phyloP scores from a whole-genome alignment of 2,797 vertebrate genomes.

The Lemur catta region DNA sequence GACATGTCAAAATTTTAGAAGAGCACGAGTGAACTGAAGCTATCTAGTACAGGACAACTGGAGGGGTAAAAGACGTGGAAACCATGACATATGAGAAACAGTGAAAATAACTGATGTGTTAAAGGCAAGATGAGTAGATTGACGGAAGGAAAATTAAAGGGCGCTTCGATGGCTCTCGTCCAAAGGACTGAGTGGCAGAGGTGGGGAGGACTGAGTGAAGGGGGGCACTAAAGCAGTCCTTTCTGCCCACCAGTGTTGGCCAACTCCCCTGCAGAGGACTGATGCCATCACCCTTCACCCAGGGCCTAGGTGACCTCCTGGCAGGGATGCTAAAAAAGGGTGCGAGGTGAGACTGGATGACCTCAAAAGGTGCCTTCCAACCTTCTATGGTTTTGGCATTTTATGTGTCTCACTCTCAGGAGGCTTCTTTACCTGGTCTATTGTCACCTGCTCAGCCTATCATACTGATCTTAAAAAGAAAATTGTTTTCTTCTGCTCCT shows the following conservation, averaged over 20 bases:
- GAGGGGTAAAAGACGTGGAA: not conserved
- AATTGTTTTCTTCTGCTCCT: not conserved
- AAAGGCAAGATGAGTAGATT: not conserved
- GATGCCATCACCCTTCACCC: not conserved
- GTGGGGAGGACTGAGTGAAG: not conserved
- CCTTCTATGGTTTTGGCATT: not conserved
- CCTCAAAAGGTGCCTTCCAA: not conserved
- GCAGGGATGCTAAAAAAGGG: not conserved
- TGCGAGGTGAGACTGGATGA: not conserved
- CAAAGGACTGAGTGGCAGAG: not conserved
- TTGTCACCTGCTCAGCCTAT: not conserved
- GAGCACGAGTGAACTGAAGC: not conserved
- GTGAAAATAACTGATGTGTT: not conserved
- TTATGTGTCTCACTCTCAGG: not conserved
- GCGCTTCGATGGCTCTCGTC: not conserved
- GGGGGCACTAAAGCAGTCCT: not conserved
- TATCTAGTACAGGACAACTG: not conserved
- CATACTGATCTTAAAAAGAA: not conserved
- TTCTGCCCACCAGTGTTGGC: not conserved
- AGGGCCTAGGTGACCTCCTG: not conserved
- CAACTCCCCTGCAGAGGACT: not conserved
- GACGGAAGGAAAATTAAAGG: not conserved
- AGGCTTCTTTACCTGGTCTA: not conserved
- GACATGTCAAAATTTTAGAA: not conserved
- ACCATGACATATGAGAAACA: fast-evolving